These are phyloP conservation scores for Seriola quinqueradiata DNA, from an alignment of 2,113 vertebrate species.

Conservation along the genomic window DNA sequence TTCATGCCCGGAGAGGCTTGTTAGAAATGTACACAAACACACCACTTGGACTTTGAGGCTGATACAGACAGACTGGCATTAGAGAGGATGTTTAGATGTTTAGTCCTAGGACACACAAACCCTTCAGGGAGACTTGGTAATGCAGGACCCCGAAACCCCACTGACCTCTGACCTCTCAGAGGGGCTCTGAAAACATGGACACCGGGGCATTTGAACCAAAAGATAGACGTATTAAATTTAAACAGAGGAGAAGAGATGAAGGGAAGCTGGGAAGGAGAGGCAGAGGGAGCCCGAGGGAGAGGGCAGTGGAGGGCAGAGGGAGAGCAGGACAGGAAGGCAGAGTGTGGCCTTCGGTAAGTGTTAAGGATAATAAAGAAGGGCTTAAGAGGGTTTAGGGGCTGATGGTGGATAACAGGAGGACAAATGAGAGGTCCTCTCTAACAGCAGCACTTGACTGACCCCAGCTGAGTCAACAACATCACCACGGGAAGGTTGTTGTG, in stretches of 20 bases:
- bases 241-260: slow-evolving; percentile 27
- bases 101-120: slow-evolving; percentile 55
- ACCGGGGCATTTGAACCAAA: slow-evolving; percentile 45
- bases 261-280: slow-evolving; percentile 26
- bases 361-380: slow-evolving; percentile 81
- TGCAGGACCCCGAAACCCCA: slow-evolving; percentile 41
- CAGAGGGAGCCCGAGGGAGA: slow-evolving; percentile 37
- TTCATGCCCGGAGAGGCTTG: slow-evolving; percentile 13
- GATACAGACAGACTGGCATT: slow-evolving; percentile 45
- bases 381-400: slow-evolving; percentile 75
- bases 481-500: slow-evolving; percentile 57
- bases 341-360: slow-evolving; percentile 74
- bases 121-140: slow-evolving; percentile 61
- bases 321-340: slow-evolving; percentile 61
- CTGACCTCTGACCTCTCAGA: slow-evolving; percentile 73
- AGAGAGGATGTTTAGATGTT: slow-evolving; percentile 77
- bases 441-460: slow-evolving; percentile 72
- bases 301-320: slow-evolving; percentile 10
- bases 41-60: slow-evolving; percentile 40
- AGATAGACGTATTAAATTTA: slow-evolving; percentile 27
- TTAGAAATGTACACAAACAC: slow-evolving; percentile 48
- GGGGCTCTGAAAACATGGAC: slow-evolving; percentile 68
- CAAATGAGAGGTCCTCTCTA: slow-evolving; percentile 76
- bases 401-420: slow-evolving; percentile 78
- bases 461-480: slow-evolving; percentile 84